These are phyloP conservation scores for Thereuonema tuberculata DNA, from an alignment of 1,140 invertebrate species.

Conservation along the genomic window DNA sequence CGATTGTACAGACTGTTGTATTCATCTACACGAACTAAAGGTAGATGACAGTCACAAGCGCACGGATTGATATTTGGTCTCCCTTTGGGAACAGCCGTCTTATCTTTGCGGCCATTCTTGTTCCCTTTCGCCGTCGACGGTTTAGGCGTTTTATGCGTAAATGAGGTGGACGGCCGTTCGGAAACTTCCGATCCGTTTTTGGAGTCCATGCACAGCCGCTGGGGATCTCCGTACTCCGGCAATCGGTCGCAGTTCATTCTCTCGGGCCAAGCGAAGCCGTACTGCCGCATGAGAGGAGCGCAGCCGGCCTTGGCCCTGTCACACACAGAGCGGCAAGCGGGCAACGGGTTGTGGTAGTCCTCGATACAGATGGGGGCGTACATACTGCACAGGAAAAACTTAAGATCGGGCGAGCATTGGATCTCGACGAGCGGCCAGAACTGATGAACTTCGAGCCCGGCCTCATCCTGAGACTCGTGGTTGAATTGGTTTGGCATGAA, in stretches of 20 bases:
- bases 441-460: slow-evolving; percentile 65
- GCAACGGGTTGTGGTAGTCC: slow-evolving; percentile 78
- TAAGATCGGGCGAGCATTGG: slow-evolving; percentile 76
- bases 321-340: slow-evolving; percentile 80
- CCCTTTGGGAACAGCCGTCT: slow-evolving; percentile 9
- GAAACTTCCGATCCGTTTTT: slow-evolving; percentile 35
- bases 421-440: slow-evolving; percentile 85
- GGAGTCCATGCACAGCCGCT: slow-evolving; percentile 91
- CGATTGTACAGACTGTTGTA: slow-evolving; percentile 58
- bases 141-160: slow-evolving; percentile 5
- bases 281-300: slow-evolving; percentile 69
- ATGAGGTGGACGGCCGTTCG: slow-evolving; percentile 14
- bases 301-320: slow-evolving; percentile 70
- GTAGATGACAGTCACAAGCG: slow-evolving; percentile 45
- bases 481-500: slow-evolving; percentile 84
- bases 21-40: slow-evolving; percentile 57
- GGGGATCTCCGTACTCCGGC: slow-evolving; percentile 71
- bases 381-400: slow-evolving; percentile 83
- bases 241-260: slow-evolving; percentile 78
- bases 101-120: slow-evolving; percentile 19
- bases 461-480: slow-evolving; percentile 69
- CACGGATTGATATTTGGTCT: slow-evolving; percentile 28
- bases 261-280: slow-evolving; percentile 82
- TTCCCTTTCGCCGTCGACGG: slow-evolving; percentile 9
- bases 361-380: slow-evolving; percentile 94